Evolutionary conservation across 2,797 vertebrate species (phyloP).

Genomic region (Poeciliopsis infans): DNA sequence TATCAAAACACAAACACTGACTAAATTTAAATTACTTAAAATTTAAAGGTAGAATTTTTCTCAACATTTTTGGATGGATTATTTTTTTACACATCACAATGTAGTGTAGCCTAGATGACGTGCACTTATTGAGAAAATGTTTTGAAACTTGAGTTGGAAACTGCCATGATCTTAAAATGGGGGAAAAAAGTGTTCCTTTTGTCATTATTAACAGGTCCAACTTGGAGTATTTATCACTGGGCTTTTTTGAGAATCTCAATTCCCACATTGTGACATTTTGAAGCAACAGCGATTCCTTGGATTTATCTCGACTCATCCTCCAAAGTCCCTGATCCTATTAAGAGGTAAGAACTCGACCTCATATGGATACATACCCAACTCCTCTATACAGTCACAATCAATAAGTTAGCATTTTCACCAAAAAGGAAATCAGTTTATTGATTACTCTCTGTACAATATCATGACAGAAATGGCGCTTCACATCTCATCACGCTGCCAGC

Average conservation of each 20-base stretch:
- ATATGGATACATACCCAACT: not conserved
- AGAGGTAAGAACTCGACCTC: constrained; percentile 49
- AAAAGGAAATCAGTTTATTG: not conserved
- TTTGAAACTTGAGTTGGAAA: not conserved
- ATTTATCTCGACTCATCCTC: constrained; percentile 38
- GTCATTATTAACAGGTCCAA: constrained; percentile 54
- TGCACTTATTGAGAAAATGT: not conserved
- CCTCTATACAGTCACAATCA: not conserved
- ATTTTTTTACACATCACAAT: not conserved
- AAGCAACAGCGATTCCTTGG: constrained; percentile 35
- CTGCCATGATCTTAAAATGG: not conserved
- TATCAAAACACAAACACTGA: not conserved
- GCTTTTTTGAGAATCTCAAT: constrained; percentile 25
- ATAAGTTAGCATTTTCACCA: not conserved
- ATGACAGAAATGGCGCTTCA: not conserved
- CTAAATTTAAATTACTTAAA: not conserved
- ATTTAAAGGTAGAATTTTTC: not conserved
- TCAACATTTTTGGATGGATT: not conserved
- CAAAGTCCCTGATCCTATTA: constrained; percentile 29
- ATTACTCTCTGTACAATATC: not conserved
- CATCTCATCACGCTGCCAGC: not conserved
- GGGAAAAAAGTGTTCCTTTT: not conserved
- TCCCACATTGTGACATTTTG: constrained; percentile 24
- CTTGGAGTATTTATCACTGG: constrained; percentile 23
- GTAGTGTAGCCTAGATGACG: not conserved